Conservation (phyloP, 2,888 invertebrate species). For the Glaucopsyche alexis region DNA sequence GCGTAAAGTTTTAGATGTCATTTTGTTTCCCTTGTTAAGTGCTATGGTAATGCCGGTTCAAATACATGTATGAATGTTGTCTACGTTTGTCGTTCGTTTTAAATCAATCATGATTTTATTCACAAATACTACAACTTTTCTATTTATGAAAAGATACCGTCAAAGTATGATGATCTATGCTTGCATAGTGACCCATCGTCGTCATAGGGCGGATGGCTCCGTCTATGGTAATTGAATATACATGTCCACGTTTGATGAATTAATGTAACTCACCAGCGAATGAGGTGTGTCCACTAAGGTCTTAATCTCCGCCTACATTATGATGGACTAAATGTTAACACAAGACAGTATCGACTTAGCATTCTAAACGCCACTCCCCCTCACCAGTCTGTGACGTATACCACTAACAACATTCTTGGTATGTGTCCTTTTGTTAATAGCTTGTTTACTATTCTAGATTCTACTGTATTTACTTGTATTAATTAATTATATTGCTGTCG, state of each 20-base stretch:
- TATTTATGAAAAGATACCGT: background rate
- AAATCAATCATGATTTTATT: too few species aligned
- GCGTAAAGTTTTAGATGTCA: background rate
- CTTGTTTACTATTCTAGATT: slow-evolving; percentile 26
- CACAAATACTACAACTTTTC: too few species aligned
- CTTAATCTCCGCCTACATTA: slow-evolving; percentile 46
- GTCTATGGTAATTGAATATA: slow-evolving; percentile 39
- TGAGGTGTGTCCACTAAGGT: slow-evolving; percentile 46
- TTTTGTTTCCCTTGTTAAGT: too few species aligned
- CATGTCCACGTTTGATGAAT: slow-evolving; percentile 40
- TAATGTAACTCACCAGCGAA: slow-evolving; percentile 40
- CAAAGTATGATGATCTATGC: background rate
- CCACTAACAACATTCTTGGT: slow-evolving; percentile 34
- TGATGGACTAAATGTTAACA: slow-evolving; percentile 40
- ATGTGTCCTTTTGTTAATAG: slow-evolving; percentile 38
- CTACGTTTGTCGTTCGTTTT: too few species aligned
- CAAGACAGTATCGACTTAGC: slow-evolving; percentile 33
- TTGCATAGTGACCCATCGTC: slow-evolving; percentile 31
- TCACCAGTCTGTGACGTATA: slow-evolving; percentile 36
- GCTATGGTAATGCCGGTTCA: too few species aligned
- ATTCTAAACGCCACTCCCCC: slow-evolving; percentile 39
- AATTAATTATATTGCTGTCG: slow-evolving; percentile 14
- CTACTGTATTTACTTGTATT: slow-evolving; percentile 23
- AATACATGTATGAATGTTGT: too few species aligned
- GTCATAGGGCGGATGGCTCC: slow-evolving; percentile 22